Evolutionary conservation across 2,888 invertebrate genomes (phyloP), one percentile per base, ranked within the genome.

Genomic region (Elegia similella): DNA sequence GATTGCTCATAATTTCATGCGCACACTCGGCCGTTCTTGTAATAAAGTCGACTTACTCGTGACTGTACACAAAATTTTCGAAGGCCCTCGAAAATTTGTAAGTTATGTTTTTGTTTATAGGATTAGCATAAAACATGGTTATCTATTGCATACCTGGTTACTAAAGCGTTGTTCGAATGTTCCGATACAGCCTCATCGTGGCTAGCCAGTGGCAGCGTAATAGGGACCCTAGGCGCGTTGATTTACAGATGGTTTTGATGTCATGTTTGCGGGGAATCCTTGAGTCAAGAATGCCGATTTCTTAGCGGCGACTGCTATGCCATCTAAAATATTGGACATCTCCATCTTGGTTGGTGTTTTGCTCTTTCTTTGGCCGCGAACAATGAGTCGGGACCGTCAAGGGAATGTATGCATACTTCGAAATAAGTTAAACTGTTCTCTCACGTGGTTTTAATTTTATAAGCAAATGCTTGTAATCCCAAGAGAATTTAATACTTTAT

Each of bases 241-340:
- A 61, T 72, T 72, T 85, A 86, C 72, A 80, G 82, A 64, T 65
- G 73, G 63, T 69, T 78, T 84, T 65, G 65, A 56, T 63, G 61
- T 67, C 59, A 46, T 61, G 55, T 60, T 68, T 62, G 67, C 60
- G 62, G 72, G 67, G 82, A 83, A 88, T 85, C 86, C 82, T 84
- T 78, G 80, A 75, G 76, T 70, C 73, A 78, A 81, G 88, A 91
- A 90, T 90, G 86, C 80, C 83, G 87, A 86, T 83, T 86, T 82
- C 86, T 86, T 88, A 82, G 85, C 88, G 80, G 82, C 84, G 85
- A 88, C 82, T 87, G 90, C 89, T 88, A 87, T 90, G 89, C 90
- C 88, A 91, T 90, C 89, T 90, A 88, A 91, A 91, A 91, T 91
- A 91, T 91, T 90, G 89, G 89, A 91, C 89, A 91, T 89, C 90